Conservation (phyloP, 1,140 invertebrate species). For the Zaprionus africanus region DNA sequence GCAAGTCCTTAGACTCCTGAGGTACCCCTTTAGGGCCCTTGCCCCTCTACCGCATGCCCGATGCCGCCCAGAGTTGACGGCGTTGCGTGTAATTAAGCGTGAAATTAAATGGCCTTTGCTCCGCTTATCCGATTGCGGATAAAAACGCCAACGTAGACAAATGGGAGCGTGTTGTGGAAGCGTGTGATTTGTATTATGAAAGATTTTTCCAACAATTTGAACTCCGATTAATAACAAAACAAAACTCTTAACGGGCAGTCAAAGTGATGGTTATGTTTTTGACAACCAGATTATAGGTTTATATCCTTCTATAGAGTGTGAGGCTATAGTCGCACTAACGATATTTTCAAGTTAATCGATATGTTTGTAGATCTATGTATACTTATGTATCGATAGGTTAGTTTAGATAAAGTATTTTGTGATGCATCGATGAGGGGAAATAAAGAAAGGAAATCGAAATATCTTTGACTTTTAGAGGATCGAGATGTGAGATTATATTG, state of each 20-base stretch:
- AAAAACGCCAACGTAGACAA: not conserved
- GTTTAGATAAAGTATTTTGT: no score
- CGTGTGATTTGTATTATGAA: not conserved
- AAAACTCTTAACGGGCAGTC: not conserved
- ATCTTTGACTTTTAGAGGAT: no score
- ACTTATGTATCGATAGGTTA: no score
- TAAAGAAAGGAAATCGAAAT: no score
- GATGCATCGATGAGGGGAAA: no score
- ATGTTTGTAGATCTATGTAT: no score
- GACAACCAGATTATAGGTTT: not conserved
- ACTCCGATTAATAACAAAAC: not conserved
- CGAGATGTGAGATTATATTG: no score
- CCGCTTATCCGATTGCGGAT: not conserved
- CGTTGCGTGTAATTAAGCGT: slow-evolving; percentile 8
- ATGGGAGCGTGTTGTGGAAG: not conserved
- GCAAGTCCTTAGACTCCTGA: not conserved
- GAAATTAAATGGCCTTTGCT: slow-evolving; percentile 11
- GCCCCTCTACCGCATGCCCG: not conserved
- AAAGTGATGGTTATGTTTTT: not conserved
- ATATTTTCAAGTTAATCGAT: no score
- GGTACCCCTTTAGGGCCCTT: not conserved
- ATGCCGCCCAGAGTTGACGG: not conserved
- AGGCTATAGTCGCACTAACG: no score
- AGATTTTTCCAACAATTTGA: not conserved
- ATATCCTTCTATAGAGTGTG: not conserved